Percentiles rank a stretch among this genome's conserved stretches.
Evolutionary conservation across 2,888 invertebrate genomes (phyloP).

Genomic region (Desoria tigrina): DNA sequence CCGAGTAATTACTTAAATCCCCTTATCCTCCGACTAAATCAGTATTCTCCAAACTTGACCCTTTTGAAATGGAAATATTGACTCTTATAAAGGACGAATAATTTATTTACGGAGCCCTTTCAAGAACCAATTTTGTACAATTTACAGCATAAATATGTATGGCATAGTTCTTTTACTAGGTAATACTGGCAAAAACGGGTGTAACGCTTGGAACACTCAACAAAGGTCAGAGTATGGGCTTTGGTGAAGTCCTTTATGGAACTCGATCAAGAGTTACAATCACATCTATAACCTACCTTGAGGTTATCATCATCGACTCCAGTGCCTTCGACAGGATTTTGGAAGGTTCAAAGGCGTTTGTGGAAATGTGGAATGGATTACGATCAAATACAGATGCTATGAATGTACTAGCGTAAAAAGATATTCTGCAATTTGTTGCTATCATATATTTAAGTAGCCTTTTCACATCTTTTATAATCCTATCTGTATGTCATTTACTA

Average conservation of each 20-base stretch:
- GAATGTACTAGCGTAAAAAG: not conserved
- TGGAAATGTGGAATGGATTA: conserved; percentile 11
- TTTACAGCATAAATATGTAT: no score
- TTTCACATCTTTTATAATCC: not conserved
- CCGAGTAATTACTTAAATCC: no score
- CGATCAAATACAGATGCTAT: not conserved
- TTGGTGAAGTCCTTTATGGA: conserved; percentile 28
- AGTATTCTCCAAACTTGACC: no score
- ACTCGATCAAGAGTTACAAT: conserved; percentile 23
- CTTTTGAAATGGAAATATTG: no score
- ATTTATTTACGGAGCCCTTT: no score
- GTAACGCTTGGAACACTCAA: not conserved
- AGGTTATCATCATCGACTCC: conserved; percentile 29
- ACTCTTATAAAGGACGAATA: no score
- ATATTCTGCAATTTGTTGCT: not conserved
- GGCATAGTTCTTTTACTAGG: not conserved
- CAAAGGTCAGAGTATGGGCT: conserved; percentile 24
- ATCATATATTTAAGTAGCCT: no score
- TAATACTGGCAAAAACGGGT: not conserved
- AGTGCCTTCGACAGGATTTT: conserved; percentile 28
- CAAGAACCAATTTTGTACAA: no score
- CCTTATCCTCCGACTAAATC: no score
- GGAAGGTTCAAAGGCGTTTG: conserved; percentile 10
- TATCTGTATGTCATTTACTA: not conserved
- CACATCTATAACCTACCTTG: conserved; percentile 29